Percentiles rank a stretch among this genome's conserved stretches.
Evolutionary conservation across 2,888 invertebrate species (phyloP).

Genomic region (Drosophila prostipennis): DNA sequence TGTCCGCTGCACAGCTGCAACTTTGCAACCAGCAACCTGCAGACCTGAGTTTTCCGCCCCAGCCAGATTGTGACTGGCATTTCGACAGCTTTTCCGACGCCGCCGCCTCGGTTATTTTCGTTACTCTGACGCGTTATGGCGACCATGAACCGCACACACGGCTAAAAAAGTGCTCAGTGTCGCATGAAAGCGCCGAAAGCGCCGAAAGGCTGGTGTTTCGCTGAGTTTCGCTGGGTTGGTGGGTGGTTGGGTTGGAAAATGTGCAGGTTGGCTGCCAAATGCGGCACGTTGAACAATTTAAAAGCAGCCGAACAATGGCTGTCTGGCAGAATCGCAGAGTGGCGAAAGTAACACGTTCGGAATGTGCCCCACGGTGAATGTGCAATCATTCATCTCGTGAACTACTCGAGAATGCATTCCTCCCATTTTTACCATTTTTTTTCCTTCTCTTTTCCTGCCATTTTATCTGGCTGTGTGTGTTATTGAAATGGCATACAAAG

Average conservation of each 20-base stretch:
- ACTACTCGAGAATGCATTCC: slow-evolving; percentile 47
- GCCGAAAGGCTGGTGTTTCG: slow-evolving; percentile 25
- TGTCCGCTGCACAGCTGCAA: slow-evolving; percentile 33
- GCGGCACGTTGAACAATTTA: slow-evolving; percentile 48
- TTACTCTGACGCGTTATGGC: slow-evolving; percentile 48
- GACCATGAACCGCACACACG: slow-evolving; percentile 51
- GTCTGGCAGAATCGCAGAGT: slow-evolving; percentile 47
- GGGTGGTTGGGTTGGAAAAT: slow-evolving; percentile 11
- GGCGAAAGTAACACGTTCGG: slow-evolving; percentile 71
- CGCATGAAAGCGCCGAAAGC: slow-evolving; percentile 48
- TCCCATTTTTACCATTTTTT: too few species aligned
- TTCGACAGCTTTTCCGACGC: slow-evolving; percentile 62
- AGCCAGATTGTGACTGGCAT: slow-evolving; percentile 56
- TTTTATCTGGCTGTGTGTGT: slow-evolving; percentile 28
- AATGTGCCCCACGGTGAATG: slow-evolving; percentile 63
- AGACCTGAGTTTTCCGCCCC: slow-evolving; percentile 23
- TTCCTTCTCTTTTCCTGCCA: not conserved
- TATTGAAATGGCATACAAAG: slow-evolving; percentile 63
- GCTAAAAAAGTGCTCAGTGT: slow-evolving; percentile 54
- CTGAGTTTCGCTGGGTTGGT: not conserved
- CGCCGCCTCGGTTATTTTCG: slow-evolving; percentile 62
- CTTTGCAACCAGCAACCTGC: slow-evolving; percentile 5
- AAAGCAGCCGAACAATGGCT: slow-evolving; percentile 53
- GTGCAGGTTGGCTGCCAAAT: slow-evolving; percentile 25
- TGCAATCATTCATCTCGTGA: slow-evolving; percentile 60